Percentiles rank a stretch among this genome's conserved stretches.
phyloP scores from a whole-genome alignment of 2,888 invertebrate genomes.

The Bibio marci region DNA sequence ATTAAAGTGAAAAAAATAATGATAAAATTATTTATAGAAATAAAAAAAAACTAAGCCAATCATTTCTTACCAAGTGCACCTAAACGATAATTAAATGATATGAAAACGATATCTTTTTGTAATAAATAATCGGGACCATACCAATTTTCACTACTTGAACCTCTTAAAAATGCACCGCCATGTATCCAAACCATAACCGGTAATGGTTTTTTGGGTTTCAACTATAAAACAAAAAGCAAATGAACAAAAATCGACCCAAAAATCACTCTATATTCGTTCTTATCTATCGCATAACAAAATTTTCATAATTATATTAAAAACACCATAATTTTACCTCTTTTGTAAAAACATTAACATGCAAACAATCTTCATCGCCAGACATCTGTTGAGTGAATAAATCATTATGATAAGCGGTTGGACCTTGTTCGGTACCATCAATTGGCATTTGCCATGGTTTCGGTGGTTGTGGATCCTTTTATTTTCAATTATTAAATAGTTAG shows the following conservation, averaged over 20 bases:
- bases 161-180: conserved; percentile 1
- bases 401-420: conserved; percentile 22
- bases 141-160: neutral
- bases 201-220: conserved; percentile 15
- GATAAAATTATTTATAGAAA: too few species aligned
- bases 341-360: conserved; percentile 32
- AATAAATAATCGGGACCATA: conserved; percentile 10
- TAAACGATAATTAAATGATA: conserved; percentile 12
- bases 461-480: conserved; percentile 30
- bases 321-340: conserved; percentile 25
- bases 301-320: too few species aligned
- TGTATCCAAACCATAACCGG: conserved; percentile 13
- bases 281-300: neutral
- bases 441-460: conserved; percentile 27
- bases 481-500: too few species aligned
- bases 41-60: too few species aligned
- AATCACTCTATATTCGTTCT: neutral
- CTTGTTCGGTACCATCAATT: conserved; percentile 26
- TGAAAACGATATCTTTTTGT: conserved; percentile 10
- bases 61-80: conserved; percentile 8
- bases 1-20: too few species aligned
- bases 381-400: conserved; percentile 21
- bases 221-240: conserved; percentile 11
- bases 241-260: neutral
- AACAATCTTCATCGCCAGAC: conserved; percentile 34